Percentiles rank a stretch among this genome's conserved stretches.
phyloP scores from a whole-genome alignment of 1,140 invertebrate species.

The Heliconius hermathena region DNA sequence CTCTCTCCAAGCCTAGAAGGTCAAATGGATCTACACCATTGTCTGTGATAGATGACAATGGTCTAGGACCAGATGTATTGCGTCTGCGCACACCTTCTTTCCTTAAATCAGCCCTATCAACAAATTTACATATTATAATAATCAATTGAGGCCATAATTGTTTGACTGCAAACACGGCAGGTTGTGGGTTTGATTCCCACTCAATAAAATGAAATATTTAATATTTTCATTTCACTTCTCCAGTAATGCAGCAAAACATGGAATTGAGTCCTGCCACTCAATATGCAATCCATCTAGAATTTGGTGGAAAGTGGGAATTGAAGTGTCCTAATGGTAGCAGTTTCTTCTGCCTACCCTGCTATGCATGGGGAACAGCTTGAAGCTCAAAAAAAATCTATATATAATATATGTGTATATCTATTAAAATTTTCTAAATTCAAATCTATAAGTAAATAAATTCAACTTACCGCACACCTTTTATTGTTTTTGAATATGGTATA shows the following conservation, averaged over 20 bases:
- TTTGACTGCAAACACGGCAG: no score
- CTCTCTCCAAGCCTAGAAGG: conserved; percentile 90
- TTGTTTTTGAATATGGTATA: conserved; percentile 89
- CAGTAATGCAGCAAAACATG: no score
- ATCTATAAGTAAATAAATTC: background rate
- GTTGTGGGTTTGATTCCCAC: no score
- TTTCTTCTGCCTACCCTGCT: no score
- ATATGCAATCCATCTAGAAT: no score
- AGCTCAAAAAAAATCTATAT: background rate
- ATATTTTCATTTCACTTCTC: no score
- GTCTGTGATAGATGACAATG: conserved; percentile 92
- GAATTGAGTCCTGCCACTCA: no score
- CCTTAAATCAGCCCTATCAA: conserved; percentile 86
- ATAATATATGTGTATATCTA: background rate
- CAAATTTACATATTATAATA: background rate
- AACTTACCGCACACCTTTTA: conserved; percentile 84
- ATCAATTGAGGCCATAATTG: no score
- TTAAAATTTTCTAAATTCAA: background rate
- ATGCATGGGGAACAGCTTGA: no score
- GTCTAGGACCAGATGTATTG: conserved; percentile 90
- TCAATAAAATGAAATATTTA: no score
- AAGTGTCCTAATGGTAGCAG: no score
- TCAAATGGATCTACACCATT: conserved; percentile 93
- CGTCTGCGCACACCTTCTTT: conserved; percentile 90
- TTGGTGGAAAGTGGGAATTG: no score